Base-by-base conservation (phyloP, 2,113 vertebrate species). In the Excalfactoria chinensis region DNA sequence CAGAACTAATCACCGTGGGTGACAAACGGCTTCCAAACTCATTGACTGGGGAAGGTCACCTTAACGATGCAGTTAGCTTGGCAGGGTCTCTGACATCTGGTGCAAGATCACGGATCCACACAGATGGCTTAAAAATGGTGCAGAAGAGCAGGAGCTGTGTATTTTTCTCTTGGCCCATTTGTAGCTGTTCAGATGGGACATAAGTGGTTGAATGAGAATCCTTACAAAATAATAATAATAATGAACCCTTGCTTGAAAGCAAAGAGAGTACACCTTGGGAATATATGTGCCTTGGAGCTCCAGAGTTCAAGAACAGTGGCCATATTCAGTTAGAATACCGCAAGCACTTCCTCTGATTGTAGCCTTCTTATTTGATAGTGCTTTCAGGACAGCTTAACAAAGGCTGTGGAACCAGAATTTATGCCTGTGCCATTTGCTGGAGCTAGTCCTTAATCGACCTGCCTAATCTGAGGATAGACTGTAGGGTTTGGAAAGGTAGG, bases 61-160 rank as follows among this genome's bases (percentile, higher is more conserved):
- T 90, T 93, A 88, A 85, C 63, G 69, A 23, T 76, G 75, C 37
- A 80, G 85, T 70, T 67, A 51, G 20, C 68, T 91, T 91, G 82
- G 68, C 85, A 71, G 43, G 79, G 82, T 83, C 91, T 72, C 53
- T 93, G 11, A 46, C 63, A 51, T 56, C 49, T 73, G 71, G 30
- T 87, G 44, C 49, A 48, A 87, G 74, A 60, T 79, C 62, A 59
- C 28, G 89, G 73, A 58, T 69, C 12, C 0, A 35, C 34, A 49
- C 85, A 73, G 56, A 35, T 69, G 68, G 64, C 64, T 79, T 3
- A 3, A 25, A 4, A 18, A 19, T 43, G 53, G 70, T 67, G 16
- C 1, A 0, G 6, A 59, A 49, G 30, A 62, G 51, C 70, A 64
- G 53, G 67, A 75, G 19, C 58, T 78, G 34, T 56, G 58, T 2